phyloP scores from a whole-genome alignment of 2,113 vertebrate genomes.

The Ascaphus truei region DNA sequence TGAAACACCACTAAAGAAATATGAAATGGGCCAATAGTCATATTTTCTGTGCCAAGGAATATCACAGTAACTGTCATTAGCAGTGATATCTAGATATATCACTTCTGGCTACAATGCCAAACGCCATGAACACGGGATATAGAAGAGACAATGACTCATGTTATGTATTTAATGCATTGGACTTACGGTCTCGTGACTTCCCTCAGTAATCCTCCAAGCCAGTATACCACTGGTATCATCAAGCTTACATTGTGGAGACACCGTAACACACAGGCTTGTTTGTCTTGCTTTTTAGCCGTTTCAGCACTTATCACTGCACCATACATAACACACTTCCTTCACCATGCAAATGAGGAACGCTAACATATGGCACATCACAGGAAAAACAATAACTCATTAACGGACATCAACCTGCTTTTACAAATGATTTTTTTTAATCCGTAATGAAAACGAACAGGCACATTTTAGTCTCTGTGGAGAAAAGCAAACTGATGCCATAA shows the following conservation, averaged over 20 bases:
- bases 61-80: no score
- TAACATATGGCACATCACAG: slow-evolving; percentile 1
- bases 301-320: not conserved
- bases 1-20: no score
- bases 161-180: not conserved
- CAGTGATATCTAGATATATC: no score
- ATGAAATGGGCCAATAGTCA: no score
- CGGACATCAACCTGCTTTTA: not conserved
- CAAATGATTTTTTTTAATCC: no score
- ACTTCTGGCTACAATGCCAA: no score
- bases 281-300: not conserved
- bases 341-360: not conserved
- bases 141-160: no score
- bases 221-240: not conserved
- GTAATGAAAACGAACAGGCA: no score
- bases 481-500: no score
- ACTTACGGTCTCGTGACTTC: not conserved
- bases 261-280: not conserved
- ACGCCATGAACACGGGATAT: no score
- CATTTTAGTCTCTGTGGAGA: no score
- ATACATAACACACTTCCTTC: not conserved
- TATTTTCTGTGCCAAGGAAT: no score
- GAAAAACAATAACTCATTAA: slow-evolving; percentile 4
- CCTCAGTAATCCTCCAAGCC: not conserved
- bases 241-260: not conserved